Evolutionary conservation across 2,888 invertebrate genomes (phyloP).

Genomic region (Drosophila affinis): DNA sequence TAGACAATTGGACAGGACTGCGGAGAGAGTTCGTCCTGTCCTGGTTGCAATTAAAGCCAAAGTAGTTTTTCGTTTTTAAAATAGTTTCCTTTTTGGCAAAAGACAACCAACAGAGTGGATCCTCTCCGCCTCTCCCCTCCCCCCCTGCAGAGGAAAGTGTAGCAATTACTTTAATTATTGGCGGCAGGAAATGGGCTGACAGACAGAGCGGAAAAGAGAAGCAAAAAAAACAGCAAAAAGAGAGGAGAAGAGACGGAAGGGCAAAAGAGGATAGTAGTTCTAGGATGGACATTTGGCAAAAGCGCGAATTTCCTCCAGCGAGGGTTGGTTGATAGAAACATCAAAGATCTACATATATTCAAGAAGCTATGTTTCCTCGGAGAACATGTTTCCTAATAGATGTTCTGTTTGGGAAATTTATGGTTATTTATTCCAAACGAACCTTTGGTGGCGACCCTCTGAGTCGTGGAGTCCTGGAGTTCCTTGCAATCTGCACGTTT

Average conservation of each 20-base stretch:
- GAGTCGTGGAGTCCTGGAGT: slow-evolving; percentile 9
- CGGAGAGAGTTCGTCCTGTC: slow-evolving; percentile 42
- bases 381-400: too few relatives aligned
- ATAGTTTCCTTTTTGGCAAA: slow-evolving; percentile 76
- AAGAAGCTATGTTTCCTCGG: too few relatives aligned
- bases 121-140: background rate
- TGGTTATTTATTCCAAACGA: too few relatives aligned
- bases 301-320: slow-evolving; percentile 9
- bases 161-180: slow-evolving; percentile 79
- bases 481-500: slow-evolving; percentile 63
- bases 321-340: slow-evolving; percentile 4
- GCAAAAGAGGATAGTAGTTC: slow-evolving; percentile 2
- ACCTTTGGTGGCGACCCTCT: background rate
- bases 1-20: slow-evolving; percentile 50
- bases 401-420: background rate
- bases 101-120: slow-evolving; percentile 43
- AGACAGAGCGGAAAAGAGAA: slow-evolving; percentile 53
- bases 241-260: slow-evolving; percentile 11
- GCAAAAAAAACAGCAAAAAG: slow-evolving; percentile 25
- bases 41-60: slow-evolving; percentile 76
- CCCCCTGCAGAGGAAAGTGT: slow-evolving; percentile 64
- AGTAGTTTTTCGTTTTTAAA: slow-evolving; percentile 77
- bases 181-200: slow-evolving; percentile 78
- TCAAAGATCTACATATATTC: too few relatives aligned
- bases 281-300: slow-evolving; percentile 32